These are phyloP conservation scores for Diaphora mendica DNA, from an alignment of 2,888 invertebrate genomes.

Conservation along the genomic window DNA sequence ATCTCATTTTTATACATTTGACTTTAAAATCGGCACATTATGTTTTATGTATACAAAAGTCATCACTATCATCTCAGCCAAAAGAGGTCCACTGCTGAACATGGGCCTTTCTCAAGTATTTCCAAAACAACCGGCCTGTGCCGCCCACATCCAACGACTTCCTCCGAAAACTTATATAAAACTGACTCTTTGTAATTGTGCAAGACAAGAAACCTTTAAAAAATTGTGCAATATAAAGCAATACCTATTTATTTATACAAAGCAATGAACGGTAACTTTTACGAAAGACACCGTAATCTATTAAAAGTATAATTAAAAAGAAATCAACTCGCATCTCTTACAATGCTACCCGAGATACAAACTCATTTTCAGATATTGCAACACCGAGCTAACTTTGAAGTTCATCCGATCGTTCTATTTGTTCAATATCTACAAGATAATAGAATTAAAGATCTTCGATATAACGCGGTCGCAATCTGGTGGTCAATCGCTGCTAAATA, in stretches of 20 bases:
- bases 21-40: background rate
- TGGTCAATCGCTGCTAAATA: constrained; percentile 54
- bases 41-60: background rate
- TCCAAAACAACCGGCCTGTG: no score
- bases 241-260: background rate
- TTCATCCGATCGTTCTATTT: constrained; percentile 34
- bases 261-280: background rate
- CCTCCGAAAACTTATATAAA: no score
- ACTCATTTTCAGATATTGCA: constrained; percentile 36
- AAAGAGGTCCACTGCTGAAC: no score
- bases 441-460: constrained; percentile 45
- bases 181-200: background rate
- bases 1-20: background rate
- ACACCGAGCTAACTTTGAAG: constrained; percentile 32
- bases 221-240: background rate
- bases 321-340: constrained; percentile 26
- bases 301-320: constrained; percentile 30
- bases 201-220: background rate
- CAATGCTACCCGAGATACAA: constrained; percentile 27
- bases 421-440: constrained; percentile 45
- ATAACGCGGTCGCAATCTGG: constrained; percentile 34
- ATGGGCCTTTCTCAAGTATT: no score
- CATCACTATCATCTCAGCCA: no score
- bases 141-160: no score
- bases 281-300: background rate